These are phyloP conservation scores for Equus quagga DNA, from an alignment of 2,113 vertebrate genomes.

Conservation along the genomic window DNA sequence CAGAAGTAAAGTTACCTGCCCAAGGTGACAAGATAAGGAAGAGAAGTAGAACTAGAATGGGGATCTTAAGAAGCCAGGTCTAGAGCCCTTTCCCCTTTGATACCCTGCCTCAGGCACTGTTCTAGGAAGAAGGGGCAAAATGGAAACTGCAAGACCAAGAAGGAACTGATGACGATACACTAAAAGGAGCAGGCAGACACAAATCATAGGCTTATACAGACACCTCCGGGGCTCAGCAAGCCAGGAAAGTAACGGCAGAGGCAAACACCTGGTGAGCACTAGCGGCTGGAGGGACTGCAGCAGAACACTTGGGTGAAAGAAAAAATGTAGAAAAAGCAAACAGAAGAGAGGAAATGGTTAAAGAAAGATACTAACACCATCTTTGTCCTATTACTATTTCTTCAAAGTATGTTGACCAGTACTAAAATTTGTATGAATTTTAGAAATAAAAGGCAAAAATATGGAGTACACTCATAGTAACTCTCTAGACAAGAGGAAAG, in stretches of 20 bases:
- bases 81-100: not conserved
- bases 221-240: not conserved
- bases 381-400: not conserved
- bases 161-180: not conserved
- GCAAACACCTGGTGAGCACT: not conserved
- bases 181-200: not conserved
- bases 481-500: not conserved
- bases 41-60: not conserved
- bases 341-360: not conserved
- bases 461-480: not conserved
- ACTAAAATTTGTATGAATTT: not conserved
- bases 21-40: not conserved
- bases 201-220: not conserved
- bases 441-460: conserved; percentile 25
- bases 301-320: not conserved
- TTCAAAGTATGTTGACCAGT: not conserved
- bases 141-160: not conserved
- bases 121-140: not conserved
- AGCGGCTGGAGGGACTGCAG: not conserved
- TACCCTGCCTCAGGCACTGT: not conserved
- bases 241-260: not conserved
- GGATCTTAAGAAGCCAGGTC: not conserved
- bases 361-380: not conserved
- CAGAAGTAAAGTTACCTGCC: not conserved
- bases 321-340: not conserved